Evolutionary conservation across 1,140 invertebrate genomes (phyloP), one percentile per base, ranked within the genome.

Genomic region (Drosophila arizonae): DNA sequence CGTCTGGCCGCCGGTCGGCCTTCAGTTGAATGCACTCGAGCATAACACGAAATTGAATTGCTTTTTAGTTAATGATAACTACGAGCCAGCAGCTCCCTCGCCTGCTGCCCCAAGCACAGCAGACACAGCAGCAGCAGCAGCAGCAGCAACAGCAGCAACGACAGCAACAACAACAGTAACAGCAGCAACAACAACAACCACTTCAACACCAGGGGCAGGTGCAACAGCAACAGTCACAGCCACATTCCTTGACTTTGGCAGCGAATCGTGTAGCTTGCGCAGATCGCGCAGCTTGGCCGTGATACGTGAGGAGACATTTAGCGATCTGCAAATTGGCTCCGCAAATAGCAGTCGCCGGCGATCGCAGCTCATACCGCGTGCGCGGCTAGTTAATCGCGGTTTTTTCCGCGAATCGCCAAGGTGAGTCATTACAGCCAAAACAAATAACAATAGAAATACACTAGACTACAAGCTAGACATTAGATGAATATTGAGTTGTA

Each of bases 321-420:
- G 93, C 66, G 94, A 93, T 79, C 92, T 94, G 76, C 93, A 94
- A 90, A 93, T 94, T 73, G 93, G 93, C 73, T 87, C 90, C 33
- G 94, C 94, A 76, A 93, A 93, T 79, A 93, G 93, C 57, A 93
- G 93, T 76, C 93, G 93, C 63, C 94, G 94, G 66, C 93, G 95
- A 75, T 94, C 95, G 26, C 95, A 96, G 90, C 92, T 96, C 57
- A 96, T 96, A 91, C 95, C 95, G 28, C 93, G 95, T 75, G 95
- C 95, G 21, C 95, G 95, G 80, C 92, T 96, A 54, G 95, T 96
- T 76, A 95, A 95, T 92, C 94, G 94, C 45, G 94, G 94, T 90
- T 94, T 94, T 79, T 94, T 95, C 81, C 95, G 95, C 90, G 94
- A 95, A 79, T 84, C 84, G 73, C 84, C 84, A 26, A 62, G 79